These are phyloP conservation scores for Engystomops pustulosus DNA, from an alignment of 2,113 vertebrate species.

Conservation along the genomic window DNA sequence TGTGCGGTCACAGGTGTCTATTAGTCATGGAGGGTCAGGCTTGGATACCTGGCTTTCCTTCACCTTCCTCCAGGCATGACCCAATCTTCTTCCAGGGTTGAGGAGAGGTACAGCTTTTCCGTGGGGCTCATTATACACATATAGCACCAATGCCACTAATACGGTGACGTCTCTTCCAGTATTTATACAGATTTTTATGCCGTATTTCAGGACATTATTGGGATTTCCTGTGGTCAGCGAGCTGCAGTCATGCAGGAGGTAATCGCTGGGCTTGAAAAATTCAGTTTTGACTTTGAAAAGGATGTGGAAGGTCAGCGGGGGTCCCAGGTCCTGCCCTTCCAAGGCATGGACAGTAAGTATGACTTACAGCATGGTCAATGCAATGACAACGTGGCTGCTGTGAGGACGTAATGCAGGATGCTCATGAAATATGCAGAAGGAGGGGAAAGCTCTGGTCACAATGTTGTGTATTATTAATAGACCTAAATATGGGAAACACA, in stretches of 20 bases:
- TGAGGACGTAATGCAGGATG: not conserved
- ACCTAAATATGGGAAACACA: no score
- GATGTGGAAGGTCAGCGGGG: constrained; percentile 60
- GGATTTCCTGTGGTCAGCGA: not conserved
- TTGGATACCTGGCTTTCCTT: not conserved
- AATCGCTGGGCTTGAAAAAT: constrained; percentile 59
- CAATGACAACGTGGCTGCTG: not conserved
- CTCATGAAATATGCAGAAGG: constrained; percentile 8
- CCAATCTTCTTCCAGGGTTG: not conserved
- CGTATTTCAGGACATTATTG: not conserved
- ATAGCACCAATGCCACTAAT: no score
- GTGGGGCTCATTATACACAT: not conserved
- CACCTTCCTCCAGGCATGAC: not conserved
- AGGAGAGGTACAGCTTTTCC: not conserved
- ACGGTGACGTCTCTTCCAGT: no score
- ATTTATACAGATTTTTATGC: no score
- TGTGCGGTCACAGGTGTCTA: constrained; percentile 2
- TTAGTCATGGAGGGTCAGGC: not conserved
- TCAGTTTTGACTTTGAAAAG: constrained; percentile 63
- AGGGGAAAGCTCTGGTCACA: not conserved
- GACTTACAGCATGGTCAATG: not conserved
- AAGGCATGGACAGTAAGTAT: constrained; percentile 64
- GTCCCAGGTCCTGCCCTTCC: constrained; percentile 61
- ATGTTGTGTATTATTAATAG: not conserved
- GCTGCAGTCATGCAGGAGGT: constrained; percentile 65